phyloP scores from a whole-genome alignment of 2,888 invertebrate genomes.

The Latrodectus elegans region DNA sequence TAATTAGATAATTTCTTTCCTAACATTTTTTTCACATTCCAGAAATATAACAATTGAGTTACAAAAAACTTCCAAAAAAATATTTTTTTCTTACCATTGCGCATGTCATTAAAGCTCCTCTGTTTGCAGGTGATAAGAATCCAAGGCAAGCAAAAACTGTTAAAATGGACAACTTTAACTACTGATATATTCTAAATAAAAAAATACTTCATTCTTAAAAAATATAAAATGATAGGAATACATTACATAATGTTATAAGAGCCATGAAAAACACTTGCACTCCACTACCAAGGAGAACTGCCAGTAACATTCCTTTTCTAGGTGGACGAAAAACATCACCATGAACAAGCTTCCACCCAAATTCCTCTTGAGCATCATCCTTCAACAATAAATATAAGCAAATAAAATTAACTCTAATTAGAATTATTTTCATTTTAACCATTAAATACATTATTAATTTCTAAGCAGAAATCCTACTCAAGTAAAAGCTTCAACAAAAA shows the following conservation, averaged over 20 bases:
- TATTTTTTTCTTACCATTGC: slow-evolving; percentile 80
- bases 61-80: no score
- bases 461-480: no score
- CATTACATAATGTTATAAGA: slow-evolving; percentile 86
- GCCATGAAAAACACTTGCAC: slow-evolving; percentile 97
- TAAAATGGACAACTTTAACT: not conserved
- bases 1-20: not conserved
- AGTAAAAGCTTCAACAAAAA: no score
- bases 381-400: slow-evolving; percentile 68
- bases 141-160: slow-evolving; percentile 98
- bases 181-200: not conserved
- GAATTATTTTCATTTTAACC: no score
- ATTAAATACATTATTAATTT: no score
- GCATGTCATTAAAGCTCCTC: slow-evolving; percentile 99
- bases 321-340: slow-evolving; percentile 81
- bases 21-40: not conserved
- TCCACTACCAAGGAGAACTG: slow-evolving; percentile 97
- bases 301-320: slow-evolving; percentile 94
- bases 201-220: not conserved
- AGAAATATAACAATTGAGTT: not conserved
- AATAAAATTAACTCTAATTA: no score
- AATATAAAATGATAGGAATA: not conserved
- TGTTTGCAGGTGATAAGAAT: slow-evolving; percentile 97
- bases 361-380: slow-evolving; percentile 88
- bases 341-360: slow-evolving; percentile 82